Conservation (phyloP, 2,113 vertebrate species). For the Stomatorhinus ivindoensis region DNA sequence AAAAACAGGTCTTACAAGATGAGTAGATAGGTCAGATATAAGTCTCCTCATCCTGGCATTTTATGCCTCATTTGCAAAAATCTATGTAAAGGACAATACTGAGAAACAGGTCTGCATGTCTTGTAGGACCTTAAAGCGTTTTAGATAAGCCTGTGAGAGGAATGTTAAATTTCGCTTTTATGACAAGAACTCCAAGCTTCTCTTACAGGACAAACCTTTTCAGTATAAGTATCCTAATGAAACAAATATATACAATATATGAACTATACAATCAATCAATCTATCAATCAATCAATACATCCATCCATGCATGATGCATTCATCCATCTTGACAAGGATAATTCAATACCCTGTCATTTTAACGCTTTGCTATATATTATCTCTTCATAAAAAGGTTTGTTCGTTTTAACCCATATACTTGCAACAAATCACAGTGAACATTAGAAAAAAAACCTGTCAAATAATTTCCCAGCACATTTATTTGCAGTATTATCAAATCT, state of each 20-base stretch:
- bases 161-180: not conserved
- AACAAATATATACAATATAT: not conserved
- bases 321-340: not conserved
- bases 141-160: not conserved
- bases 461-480: conserved; percentile 28
- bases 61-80: conserved; percentile 11
- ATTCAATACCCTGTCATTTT: not conserved
- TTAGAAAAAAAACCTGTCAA: not conserved
- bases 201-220: not conserved
- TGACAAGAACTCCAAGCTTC: not conserved
- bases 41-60: not conserved
- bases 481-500: conserved; percentile 25
- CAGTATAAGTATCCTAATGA: not conserved
- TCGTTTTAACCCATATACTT: not conserved
- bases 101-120: not conserved
- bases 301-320: not conserved
- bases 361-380: not conserved
- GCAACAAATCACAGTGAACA: not conserved
- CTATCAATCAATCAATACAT: not conserved
- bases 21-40: not conserved
- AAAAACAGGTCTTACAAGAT: not conserved
- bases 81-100: not conserved
- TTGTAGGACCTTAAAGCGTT: not conserved
- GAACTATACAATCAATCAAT: not conserved
- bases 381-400: not conserved